Conservation (phyloP, 2,113 vertebrate genomes). For the Microtus richardsoni region DNA sequence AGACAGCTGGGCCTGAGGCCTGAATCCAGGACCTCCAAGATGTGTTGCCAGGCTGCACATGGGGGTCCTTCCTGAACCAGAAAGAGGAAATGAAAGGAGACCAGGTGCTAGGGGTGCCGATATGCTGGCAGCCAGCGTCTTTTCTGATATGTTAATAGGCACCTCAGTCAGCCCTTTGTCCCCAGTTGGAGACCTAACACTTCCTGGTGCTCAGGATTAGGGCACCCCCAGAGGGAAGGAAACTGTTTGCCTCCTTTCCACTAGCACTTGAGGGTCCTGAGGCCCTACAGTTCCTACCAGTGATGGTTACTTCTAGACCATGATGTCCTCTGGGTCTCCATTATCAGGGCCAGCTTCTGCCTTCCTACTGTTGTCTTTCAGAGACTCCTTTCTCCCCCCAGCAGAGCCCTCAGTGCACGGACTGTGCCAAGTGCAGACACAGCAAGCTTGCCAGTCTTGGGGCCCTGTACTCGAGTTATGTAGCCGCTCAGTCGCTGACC, state of each 20-base stretch:
- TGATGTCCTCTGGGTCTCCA: not conserved
- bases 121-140: too few species aligned
- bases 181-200: not conserved
- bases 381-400: not conserved
- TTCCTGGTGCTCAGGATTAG: not conserved
- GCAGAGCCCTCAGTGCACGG: not conserved
- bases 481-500: not conserved
- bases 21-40: not conserved
- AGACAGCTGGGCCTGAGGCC: not conserved
- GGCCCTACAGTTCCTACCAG: not conserved
- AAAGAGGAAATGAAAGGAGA: not conserved
- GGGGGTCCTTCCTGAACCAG: not conserved
- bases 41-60: not conserved
- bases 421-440: not conserved
- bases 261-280: not conserved
- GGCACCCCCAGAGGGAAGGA: not conserved
- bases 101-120: not conserved
- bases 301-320: not conserved
- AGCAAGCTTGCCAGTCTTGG: accelerated
- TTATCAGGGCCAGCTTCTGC: not conserved
- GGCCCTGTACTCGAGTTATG: not conserved
- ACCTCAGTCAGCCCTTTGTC: not conserved
- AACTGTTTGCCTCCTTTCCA: not conserved
- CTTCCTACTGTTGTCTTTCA: not conserved
- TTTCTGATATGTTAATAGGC: not conserved